Evolutionary conservation across 2,797 vertebrate species (phyloP).

Genomic region (Cryptoprocta ferox): DNA sequence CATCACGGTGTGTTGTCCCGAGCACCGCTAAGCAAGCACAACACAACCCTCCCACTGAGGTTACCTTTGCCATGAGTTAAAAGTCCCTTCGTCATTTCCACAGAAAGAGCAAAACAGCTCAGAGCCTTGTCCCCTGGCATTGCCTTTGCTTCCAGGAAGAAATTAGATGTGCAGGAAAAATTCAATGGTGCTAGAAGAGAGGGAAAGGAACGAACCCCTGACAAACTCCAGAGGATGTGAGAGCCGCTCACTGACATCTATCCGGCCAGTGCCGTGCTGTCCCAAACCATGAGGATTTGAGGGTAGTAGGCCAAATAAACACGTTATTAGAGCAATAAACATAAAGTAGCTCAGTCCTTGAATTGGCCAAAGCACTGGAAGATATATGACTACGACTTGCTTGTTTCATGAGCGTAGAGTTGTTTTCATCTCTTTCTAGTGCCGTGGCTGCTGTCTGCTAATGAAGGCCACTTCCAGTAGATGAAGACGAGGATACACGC

Average conservation of each 20-base stretch:
- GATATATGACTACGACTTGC: accelerated
- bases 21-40: background rate
- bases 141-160: background rate
- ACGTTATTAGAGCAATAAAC: background rate
- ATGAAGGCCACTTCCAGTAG: background rate
- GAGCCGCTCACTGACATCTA: background rate
- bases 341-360: background rate
- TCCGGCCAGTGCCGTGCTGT: accelerated
- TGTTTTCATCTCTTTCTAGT: background rate
- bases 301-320: background rate
- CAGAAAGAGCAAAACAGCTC: background rate
- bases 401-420: background rate
- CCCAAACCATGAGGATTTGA: background rate
- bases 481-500: background rate
- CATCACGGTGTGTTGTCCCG: background rate
- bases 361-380: background rate
- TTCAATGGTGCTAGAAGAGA: background rate
- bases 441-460: background rate
- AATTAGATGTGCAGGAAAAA: background rate
- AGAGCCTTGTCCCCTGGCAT: background rate
- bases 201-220: background rate
- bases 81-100: background rate
- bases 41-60: background rate
- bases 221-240: background rate
- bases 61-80: background rate